Conservation (phyloP, 2,113 vertebrate genomes). For the Tor tambroides region DNA sequence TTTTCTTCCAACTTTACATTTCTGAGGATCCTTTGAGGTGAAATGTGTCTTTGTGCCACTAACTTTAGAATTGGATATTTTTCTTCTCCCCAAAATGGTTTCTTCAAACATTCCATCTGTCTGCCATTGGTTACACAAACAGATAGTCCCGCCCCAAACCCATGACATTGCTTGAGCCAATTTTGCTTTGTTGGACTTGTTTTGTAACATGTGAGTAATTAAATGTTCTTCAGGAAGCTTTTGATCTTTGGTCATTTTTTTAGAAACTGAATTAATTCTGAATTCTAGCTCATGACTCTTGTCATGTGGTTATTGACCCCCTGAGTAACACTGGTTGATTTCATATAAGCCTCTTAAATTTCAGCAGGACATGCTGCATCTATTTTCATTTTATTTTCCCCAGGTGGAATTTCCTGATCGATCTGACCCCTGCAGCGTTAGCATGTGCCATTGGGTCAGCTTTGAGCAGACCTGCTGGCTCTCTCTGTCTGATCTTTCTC, state of each 20-base stretch:
- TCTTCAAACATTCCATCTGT: no score
- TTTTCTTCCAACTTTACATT: background rate
- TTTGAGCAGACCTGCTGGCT: background rate
- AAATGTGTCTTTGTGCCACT: background rate
- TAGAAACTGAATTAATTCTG: conserved; percentile 6
- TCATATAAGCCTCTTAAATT: conserved; percentile 48
- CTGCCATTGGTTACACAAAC: no score
- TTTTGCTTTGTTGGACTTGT: background rate
- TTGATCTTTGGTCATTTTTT: background rate
- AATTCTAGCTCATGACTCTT: conserved; percentile 28
- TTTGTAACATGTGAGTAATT: background rate
- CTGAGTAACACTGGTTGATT: conserved; percentile 14
- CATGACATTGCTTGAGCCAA: background rate
- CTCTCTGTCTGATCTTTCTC: background rate
- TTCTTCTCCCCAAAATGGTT: no score
- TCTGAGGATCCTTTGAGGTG: background rate
- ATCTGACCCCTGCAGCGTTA: conserved; percentile 24
- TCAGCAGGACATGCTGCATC: conserved; percentile 41
- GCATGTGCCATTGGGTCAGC: background rate
- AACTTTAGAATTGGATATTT: no score
- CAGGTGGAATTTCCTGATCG: conserved; percentile 29
- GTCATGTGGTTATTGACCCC: conserved; percentile 45
- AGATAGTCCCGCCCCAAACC: background rate
- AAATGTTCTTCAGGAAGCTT: background rate
- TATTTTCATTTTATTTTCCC: conserved; percentile 52